Conservation (phyloP, 2,888 invertebrate species). For the Nomada hirtipes region DNA sequence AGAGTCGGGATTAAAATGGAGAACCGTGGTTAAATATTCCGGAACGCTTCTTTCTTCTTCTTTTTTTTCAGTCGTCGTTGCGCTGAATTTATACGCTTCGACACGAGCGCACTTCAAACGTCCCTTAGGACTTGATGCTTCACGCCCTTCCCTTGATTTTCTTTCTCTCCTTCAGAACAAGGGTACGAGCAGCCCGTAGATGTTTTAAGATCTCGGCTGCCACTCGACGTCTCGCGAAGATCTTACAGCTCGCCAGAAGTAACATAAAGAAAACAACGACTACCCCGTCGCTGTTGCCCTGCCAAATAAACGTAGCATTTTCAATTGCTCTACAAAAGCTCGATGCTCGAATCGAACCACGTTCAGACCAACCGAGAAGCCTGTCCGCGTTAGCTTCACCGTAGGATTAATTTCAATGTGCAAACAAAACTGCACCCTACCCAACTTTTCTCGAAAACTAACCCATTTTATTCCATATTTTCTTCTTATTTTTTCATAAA, state of each 20-base stretch:
- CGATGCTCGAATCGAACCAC: too few species aligned
- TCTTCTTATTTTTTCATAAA: too few species aligned
- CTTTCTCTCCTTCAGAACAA: constrained; percentile 26
- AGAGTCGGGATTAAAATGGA: constrained; percentile 4
- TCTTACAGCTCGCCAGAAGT: background rate
- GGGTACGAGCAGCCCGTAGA: constrained; percentile 15
- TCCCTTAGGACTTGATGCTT: constrained; percentile 42
- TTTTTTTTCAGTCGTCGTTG: constrained; percentile 17
- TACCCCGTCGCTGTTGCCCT: background rate
- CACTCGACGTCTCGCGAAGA: constrained; percentile 32
- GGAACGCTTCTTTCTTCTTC: too few species aligned
- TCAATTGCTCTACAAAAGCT: too few species aligned
- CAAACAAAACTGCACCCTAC: constrained; percentile 17
- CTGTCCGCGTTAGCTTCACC: too few species aligned
- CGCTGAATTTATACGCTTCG: constrained; percentile 59
- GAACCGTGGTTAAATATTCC: background rate
- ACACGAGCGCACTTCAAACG: constrained; percentile 49
- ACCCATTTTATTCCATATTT: too few species aligned
- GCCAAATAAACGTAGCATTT: background rate
- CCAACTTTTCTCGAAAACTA: background rate
- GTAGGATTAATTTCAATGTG: background rate
- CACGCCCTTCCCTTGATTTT: constrained; percentile 22
- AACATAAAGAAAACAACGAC: background rate
- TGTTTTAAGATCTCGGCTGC: constrained; percentile 32
- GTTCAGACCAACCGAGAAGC: too few species aligned